Base-by-base conservation (phyloP, 2,888 invertebrate genomes). In the Tachystola acroxantha region DNA sequence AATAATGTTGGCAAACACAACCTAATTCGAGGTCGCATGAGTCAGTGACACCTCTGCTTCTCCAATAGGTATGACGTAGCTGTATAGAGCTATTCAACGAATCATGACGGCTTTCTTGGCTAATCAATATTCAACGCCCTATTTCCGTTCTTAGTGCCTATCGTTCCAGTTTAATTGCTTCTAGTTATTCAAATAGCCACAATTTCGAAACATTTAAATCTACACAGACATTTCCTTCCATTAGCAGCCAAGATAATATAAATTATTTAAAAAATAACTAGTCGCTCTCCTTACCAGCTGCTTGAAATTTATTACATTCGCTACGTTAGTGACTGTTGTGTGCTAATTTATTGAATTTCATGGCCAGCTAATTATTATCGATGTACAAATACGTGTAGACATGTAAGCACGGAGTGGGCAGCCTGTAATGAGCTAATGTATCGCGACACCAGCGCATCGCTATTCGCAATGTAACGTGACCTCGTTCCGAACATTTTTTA, bases 401-500 rank as follows among this genome's bases (percentile, higher is more conserved):
- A 35, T 24, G 32, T 29, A 30, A 38, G 33, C 36, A 28, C 34
- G 32, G 31, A 31, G 38, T 51, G 46, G 53, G 50, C 43, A 43
- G 43, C 34, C 44, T 48, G 41, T 43, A 46, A 43, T 51, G 42
- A 50, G 46, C 40, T 58, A 56, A 59, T 54, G 43, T 39, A 46
- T 53, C 48, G 46, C 39, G 42, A 38, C 44, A 40, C 42, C 41
- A 41, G 45, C 49, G 51, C 55, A 56, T 60, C 48, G 51, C 42
- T 49, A 57, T 40, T 51, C 49, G 44, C 48, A 45, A 50, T 48
- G 53, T 59, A 43, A 48, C 46, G 35, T 61, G 64, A 64, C 66
- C 69, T 65, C 64, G 55, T 56, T 66, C 50, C 43, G 34, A 47
- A 43, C 37, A 47, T 46, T 63, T 64, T 63, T 67, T 64, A 64